These are phyloP conservation scores for Pachyrhynchus sulphureomaculatus DNA, from an alignment of 1,140 invertebrate species.

Conservation along the genomic window DNA sequence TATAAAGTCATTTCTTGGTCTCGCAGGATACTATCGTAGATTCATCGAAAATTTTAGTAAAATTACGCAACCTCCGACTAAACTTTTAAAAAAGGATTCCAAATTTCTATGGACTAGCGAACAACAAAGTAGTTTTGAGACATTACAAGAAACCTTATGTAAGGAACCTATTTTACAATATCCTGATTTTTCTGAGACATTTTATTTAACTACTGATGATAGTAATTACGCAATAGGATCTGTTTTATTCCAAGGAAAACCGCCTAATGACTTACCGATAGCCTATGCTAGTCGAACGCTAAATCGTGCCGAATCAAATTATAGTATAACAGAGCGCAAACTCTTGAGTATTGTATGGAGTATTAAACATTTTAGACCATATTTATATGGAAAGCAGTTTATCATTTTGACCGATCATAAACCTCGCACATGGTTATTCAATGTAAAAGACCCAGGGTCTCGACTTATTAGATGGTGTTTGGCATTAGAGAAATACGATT, in stretches of 20 bases:
- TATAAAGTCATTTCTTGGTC: conserved; percentile 42
- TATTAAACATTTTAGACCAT: no score
- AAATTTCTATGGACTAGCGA: conserved; percentile 23
- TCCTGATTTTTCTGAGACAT: conserved; percentile 47
- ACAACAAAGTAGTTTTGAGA: conserved; percentile 16
- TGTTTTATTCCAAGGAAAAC: conserved; percentile 40
- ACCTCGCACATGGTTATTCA: no score
- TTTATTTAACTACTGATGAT: conserved; percentile 48
- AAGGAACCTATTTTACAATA: conserved; percentile 30
- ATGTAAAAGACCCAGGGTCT: no score
- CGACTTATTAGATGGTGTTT: no score
- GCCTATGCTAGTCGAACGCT: conserved; percentile 42
- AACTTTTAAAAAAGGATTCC: conserved; percentile 39
- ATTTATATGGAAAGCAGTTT: no score
- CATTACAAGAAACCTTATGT: conserved; percentile 33
- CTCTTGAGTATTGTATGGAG: no score
- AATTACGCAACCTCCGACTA: conserved; percentile 37
- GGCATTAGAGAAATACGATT: no score
- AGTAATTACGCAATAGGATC: conserved; percentile 43
- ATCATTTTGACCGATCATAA: no score
- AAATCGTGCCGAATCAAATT: conserved; percentile 40
- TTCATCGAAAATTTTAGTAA: conserved; percentile 40
- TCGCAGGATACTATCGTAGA: conserved; percentile 43
- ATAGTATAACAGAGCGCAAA: no score
- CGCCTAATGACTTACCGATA: conserved; percentile 39